A percentile compares a stretch with the other conserved stretches of the same genome.
Conservation (phyloP, 2,797 vertebrate species). For the Distichodus sexfasciatus region DNA sequence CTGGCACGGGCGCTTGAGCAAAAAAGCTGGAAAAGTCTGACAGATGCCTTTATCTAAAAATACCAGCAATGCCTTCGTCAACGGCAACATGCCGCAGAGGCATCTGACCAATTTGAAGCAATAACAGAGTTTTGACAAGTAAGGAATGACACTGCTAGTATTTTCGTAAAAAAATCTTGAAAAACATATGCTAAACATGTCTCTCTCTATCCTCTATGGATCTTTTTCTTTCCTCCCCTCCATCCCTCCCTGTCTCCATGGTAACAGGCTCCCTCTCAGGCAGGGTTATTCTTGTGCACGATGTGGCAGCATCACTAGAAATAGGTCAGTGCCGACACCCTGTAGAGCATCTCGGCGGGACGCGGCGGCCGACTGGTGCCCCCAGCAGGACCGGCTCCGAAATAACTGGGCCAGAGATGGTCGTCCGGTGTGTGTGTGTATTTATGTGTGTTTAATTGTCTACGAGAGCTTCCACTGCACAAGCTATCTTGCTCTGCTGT, state of each 20-base stretch:
- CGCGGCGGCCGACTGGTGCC: slow-evolving; percentile 8
- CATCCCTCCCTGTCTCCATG: slow-evolving; percentile 57
- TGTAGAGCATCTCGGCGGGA: slow-evolving; percentile 6
- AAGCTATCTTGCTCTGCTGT: no score
- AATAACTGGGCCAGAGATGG: no score
- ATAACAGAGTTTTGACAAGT: slow-evolving; percentile 53
- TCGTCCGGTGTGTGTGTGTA: no score
- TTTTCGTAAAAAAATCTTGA: slow-evolving; percentile 47
- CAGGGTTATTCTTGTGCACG: slow-evolving; percentile 32
- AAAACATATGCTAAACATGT: slow-evolving; percentile 39
- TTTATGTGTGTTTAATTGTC: no score
- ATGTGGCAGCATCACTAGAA: slow-evolving; percentile 24
- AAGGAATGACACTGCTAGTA: slow-evolving; percentile 30
- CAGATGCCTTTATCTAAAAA: slow-evolving; percentile 61
- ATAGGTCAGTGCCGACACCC: slow-evolving; percentile 45
- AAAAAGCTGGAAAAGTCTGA: slow-evolving; percentile 31
- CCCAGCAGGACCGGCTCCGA: slow-evolving; percentile 5
- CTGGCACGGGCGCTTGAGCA: not conserved
- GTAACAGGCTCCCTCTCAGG: slow-evolving; percentile 50
- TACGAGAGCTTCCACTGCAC: no score
- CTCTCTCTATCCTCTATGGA: slow-evolving; percentile 1
- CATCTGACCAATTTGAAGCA: slow-evolving; percentile 58
- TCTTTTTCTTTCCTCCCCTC: slow-evolving; percentile 23
- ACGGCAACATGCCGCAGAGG: no score
- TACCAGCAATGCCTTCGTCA: no score